Conservation (phyloP, 2,113 vertebrate species). For the Solea solea region DNA sequence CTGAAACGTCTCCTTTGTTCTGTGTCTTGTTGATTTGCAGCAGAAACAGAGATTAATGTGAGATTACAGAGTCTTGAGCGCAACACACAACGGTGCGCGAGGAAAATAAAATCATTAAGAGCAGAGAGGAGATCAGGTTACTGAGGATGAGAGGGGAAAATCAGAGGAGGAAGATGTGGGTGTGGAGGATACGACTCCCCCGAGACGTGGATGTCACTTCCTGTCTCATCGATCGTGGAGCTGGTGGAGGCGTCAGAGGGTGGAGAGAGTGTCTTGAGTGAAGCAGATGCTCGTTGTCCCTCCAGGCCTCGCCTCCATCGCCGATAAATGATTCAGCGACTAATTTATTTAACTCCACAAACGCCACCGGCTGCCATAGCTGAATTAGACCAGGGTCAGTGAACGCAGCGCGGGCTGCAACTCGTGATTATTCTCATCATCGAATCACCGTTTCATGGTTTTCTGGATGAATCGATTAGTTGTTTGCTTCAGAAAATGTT, state of each 20-base stretch:
- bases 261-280: background rate
- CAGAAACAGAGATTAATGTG: too few relatives aligned
- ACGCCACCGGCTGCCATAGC: background rate
- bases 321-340: constrained; percentile 44
- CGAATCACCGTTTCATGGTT: too few relatives aligned
- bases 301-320: constrained; percentile 27
- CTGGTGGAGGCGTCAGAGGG: background rate
- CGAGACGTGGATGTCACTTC: constrained; percentile 61
- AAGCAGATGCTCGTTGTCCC: background rate
- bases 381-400: constrained; percentile 6
- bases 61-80: too few relatives aligned
- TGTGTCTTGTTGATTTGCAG: too few relatives aligned
- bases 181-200: background rate
- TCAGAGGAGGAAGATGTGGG: background rate
- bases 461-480: too few relatives aligned
- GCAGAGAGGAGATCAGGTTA: background rate
- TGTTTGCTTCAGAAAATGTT: too few relatives aligned
- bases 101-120: too few relatives aligned
- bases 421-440: too few relatives aligned
- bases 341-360: constrained; percentile 36
- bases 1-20: background rate
- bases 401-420: background rate
- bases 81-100: too few relatives aligned
- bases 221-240: constrained; percentile 43
- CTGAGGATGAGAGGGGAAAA: background rate